Percentiles rank a stretch among this genome's conserved stretches.
Evolutionary conservation across 2,113 vertebrate species (phyloP).

Genomic region (Zapus hudsonius): DNA sequence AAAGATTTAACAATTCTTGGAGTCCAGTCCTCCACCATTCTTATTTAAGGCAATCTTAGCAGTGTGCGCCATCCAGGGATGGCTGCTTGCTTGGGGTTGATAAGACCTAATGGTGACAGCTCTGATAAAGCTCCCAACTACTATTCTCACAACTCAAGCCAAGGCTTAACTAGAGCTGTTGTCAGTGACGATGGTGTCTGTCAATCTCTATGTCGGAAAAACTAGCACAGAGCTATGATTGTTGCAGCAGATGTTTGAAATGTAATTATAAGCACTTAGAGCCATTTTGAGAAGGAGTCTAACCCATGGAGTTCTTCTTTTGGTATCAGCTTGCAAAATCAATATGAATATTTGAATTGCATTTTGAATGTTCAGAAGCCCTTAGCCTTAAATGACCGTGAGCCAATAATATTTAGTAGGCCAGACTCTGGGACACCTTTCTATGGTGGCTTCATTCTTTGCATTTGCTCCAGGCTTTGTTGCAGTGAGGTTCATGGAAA

Average conservation of each 20-base stretch:
- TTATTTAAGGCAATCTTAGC: constrained; percentile 41
- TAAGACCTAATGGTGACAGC: constrained; percentile 69
- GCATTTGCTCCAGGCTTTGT: too few relatives aligned
- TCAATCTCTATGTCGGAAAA: constrained; percentile 56
- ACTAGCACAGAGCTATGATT: constrained; percentile 58
- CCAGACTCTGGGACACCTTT: not conserved
- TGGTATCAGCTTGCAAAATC: constrained; percentile 59
- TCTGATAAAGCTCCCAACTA: constrained; percentile 56
- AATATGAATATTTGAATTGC: constrained; percentile 58
- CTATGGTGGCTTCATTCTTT: too few relatives aligned
- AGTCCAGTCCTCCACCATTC: not conserved
- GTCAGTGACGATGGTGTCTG: constrained; percentile 59
- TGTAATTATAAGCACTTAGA: constrained; percentile 71
- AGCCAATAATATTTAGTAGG: not conserved
- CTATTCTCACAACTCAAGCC: constrained; percentile 47
- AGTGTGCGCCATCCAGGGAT: not conserved
- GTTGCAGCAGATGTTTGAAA: constrained; percentile 72
- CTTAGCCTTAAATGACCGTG: constrained; percentile 48
- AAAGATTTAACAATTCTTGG: not conserved
- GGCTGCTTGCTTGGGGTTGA: constrained; percentile 60
- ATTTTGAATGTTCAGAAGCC: constrained; percentile 53
- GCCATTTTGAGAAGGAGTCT: constrained; percentile 45
- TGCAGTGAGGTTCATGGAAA: not conserved
- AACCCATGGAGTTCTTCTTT: constrained; percentile 55
- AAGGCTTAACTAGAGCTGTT: constrained; percentile 54